A percentile compares a stretch with the other conserved stretches of the same genome.
phyloP scores from a whole-genome alignment of 1,140 invertebrate species.

The Drosophila parabipectinata region DNA sequence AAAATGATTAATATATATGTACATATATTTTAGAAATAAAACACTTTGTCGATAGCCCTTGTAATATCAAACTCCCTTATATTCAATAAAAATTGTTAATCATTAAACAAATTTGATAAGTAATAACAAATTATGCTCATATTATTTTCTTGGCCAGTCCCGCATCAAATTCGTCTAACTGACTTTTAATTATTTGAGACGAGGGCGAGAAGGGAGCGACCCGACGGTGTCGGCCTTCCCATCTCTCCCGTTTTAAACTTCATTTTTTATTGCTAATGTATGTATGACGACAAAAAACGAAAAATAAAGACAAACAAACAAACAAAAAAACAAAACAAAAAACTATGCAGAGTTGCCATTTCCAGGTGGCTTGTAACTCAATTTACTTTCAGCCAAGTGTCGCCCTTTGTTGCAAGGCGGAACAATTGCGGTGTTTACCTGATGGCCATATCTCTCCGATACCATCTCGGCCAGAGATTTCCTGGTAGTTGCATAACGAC shows the following conservation, averaged over 20 bases:
- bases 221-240: constrained; percentile 12
- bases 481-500: constrained; percentile 37
- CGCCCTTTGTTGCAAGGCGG: constrained; percentile 44
- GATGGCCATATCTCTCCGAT: constrained; percentile 22
- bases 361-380: constrained; percentile 54
- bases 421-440: constrained; percentile 49
- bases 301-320: constrained; percentile 26
- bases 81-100: too few species aligned
- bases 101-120: too few species aligned
- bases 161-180: constrained; percentile 63
- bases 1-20: too few species aligned
- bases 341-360: constrained; percentile 52
- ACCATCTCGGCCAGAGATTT: constrained; percentile 28
- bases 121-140: neutral
- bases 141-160: constrained; percentile 15
- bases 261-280: neutral
- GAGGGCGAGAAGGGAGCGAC: neutral
- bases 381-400: constrained; percentile 52
- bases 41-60: too few species aligned
- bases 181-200: constrained; percentile 61
- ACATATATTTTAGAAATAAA: too few species aligned
- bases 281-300: constrained; percentile 27
- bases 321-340: constrained; percentile 4
- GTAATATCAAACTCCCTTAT: too few species aligned
- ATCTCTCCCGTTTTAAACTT: constrained; percentile 5